phyloP scores from a whole-genome alignment of 2,113 vertebrate species.

The Zonotrichia leucophrys region DNA sequence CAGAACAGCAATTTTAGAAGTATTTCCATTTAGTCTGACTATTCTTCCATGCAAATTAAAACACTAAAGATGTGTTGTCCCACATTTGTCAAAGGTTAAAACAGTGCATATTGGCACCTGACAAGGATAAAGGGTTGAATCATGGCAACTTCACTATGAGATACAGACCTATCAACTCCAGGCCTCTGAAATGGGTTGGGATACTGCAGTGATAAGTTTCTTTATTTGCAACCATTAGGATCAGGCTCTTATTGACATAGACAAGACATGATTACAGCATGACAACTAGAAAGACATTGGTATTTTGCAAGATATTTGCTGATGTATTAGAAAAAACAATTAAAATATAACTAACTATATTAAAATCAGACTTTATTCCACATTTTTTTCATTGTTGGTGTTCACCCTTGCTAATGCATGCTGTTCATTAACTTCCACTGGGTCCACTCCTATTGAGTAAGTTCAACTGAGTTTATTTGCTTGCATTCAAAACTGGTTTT shows the following conservation, averaged over 20 bases:
- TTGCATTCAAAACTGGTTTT: background rate
- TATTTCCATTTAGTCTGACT: background rate
- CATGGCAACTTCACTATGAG: background rate
- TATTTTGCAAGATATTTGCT: background rate
- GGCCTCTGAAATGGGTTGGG: background rate
- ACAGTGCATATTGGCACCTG: background rate
- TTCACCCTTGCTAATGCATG: background rate
- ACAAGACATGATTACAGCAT: background rate
- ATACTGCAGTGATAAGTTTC: background rate
- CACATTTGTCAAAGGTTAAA: background rate
- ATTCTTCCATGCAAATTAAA: background rate
- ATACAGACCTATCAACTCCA: background rate
- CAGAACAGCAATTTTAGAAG: background rate
- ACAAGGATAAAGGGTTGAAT: background rate
- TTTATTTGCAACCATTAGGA: background rate
- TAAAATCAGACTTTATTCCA: background rate
- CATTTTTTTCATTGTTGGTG: background rate
- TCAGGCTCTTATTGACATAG: background rate
- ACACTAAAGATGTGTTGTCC: background rate
- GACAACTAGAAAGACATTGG: background rate
- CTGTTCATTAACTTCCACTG: background rate
- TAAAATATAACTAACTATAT: background rate
- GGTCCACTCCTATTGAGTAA: background rate
- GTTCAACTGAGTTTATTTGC: background rate
- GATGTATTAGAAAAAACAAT: background rate